These are phyloP conservation scores for Paralichthys olivaceus DNA, from an alignment of 2,113 vertebrate species.

Conservation along the genomic window DNA sequence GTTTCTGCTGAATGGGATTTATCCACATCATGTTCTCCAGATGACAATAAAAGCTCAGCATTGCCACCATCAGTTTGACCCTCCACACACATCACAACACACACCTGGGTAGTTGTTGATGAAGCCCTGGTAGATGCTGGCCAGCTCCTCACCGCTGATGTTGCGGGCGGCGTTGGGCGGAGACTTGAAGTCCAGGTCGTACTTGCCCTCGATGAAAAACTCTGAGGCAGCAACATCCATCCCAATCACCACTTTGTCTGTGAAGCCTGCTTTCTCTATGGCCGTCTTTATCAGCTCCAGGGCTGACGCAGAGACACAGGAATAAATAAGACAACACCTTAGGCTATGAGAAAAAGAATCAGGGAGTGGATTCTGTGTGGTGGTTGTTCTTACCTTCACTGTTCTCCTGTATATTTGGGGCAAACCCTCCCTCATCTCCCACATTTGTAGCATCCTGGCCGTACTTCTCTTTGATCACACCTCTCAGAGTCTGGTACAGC, in stretches of 20 bases:
- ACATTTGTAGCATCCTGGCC: conserved; percentile 94
- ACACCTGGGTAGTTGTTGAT: conserved; percentile 93
- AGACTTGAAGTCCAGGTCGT: conserved; percentile 95
- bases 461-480: conserved; percentile 92
- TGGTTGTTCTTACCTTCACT: conserved; percentile 86
- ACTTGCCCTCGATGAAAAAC: conserved; percentile 91
- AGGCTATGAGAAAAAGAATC: neutral
- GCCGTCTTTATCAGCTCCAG: conserved; percentile 93
- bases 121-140: conserved; percentile 92
- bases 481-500: conserved; percentile 93
- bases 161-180: conserved; percentile 89
- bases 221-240: conserved; percentile 95
- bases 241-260: conserved; percentile 93
- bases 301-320: conserved; percentile 73
- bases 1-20: neutral
- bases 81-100: conserved; percentile 11
- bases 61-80: too few relatives aligned
- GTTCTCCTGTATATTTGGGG: conserved; percentile 94
- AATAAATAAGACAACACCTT: neutral
- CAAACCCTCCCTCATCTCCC: conserved; percentile 93
- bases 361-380: neutral
- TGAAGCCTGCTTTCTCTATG: conserved; percentile 92
- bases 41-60: too few relatives aligned
- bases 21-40: neutral
- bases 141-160: conserved; percentile 90